A percentile compares a stretch with the other conserved stretches of the same genome.
Evolutionary conservation across 2,113 vertebrate species (phyloP).

Genomic region (Dasyornis broadbenti): DNA sequence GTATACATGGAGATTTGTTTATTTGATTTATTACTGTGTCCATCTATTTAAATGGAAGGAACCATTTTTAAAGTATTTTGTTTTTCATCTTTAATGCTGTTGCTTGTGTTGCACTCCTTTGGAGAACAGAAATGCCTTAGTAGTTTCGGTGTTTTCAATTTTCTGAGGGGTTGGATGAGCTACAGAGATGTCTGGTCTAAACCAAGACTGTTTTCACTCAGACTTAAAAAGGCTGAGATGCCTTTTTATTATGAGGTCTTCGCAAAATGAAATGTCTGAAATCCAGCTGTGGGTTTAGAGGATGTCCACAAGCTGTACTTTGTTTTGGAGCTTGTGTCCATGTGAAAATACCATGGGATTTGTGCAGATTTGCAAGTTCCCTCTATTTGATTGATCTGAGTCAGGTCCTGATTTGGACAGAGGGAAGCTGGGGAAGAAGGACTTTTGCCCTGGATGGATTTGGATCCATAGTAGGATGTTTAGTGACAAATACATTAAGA

Average conservation of each 20-base stretch:
- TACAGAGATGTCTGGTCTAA: constrained; percentile 34
- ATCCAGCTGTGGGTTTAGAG: not conserved
- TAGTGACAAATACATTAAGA: not conserved
- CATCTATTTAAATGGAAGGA: constrained; percentile 12
- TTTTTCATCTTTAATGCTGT: constrained; percentile 7
- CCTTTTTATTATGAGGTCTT: constrained; percentile 7
- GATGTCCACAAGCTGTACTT: not conserved
- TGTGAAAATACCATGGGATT: not conserved
- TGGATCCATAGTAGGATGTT: not conserved
- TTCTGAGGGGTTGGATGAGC: constrained; percentile 2
- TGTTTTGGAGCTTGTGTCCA: not conserved
- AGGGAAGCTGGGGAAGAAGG: not conserved
- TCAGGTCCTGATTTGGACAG: not conserved
- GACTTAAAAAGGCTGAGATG: not conserved
- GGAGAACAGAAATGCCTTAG: constrained; percentile 7
- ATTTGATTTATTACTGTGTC: constrained; percentile 15
- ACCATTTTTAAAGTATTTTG: constrained; percentile 18
- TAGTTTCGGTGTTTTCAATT: not conserved
- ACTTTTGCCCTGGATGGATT: not conserved
- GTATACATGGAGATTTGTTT: not conserved
- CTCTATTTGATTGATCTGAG: not conserved
- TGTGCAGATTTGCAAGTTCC: not conserved
- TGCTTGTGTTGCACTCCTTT: not conserved
- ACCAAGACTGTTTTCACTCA: constrained; percentile 32
- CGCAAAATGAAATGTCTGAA: not conserved